These are phyloP conservation scores for Acanthopagrus latus DNA, from an alignment of 2,797 vertebrate species.

Conservation along the genomic window DNA sequence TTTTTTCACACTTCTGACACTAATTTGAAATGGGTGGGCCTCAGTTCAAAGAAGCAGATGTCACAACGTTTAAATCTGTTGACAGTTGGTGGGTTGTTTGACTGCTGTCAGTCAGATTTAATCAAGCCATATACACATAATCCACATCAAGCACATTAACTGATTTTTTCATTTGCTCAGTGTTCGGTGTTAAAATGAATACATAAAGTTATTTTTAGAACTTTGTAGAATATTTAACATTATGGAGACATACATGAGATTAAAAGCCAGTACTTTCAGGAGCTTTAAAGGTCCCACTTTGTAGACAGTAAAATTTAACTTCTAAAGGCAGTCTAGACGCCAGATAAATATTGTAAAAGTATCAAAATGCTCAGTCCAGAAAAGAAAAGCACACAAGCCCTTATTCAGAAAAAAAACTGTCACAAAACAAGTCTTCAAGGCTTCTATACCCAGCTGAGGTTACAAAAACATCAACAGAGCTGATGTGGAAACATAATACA, in stretches of 20 bases:
- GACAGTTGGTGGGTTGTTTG: slow-evolving; percentile 3
- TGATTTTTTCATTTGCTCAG: background rate
- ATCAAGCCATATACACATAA: background rate
- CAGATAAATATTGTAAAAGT: too few relatives aligned
- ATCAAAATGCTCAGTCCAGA: background rate
- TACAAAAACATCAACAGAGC: too few relatives aligned
- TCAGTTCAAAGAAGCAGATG: background rate
- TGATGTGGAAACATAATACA: too few relatives aligned
- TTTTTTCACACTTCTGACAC: background rate
- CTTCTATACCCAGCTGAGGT: too few relatives aligned
- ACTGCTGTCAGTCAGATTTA: background rate
- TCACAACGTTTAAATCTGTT: background rate
- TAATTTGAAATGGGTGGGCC: background rate
- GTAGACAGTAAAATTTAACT: too few relatives aligned
- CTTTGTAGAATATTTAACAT: background rate
- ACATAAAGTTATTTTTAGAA: background rate
- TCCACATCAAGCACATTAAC: background rate
- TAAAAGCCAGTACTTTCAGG: background rate
- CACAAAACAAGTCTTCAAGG: too few relatives aligned
- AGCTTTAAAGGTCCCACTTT: background rate
- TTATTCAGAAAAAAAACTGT: too few relatives aligned
- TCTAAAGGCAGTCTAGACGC: too few relatives aligned
- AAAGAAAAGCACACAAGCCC: too few relatives aligned
- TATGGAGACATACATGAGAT: background rate
- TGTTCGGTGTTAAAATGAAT: background rate